Conservation (phyloP, 1,140 invertebrate species). For the Euura lappo region DNA sequence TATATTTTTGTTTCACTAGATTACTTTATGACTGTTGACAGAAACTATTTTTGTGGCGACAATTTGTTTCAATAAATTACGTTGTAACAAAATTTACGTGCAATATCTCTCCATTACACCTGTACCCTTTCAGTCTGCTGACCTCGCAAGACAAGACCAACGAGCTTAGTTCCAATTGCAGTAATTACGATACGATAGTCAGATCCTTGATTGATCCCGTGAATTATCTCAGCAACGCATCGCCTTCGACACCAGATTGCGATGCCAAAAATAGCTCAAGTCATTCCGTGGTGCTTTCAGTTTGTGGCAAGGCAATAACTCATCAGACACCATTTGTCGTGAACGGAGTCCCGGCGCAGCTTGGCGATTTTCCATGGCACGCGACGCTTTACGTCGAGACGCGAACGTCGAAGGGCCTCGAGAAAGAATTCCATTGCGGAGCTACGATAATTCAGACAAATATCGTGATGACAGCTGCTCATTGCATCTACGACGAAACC, state of each 20-base stretch:
- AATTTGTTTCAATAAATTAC: background rate
- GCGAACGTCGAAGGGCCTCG: background rate
- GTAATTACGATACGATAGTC: background rate
- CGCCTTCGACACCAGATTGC: background rate
- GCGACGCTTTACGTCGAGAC: constrained; percentile 45
- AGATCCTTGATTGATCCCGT: background rate
- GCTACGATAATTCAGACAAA: constrained; percentile 48
- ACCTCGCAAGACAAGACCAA: background rate
- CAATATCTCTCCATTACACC: background rate
- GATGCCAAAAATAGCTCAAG: too few relatives aligned
- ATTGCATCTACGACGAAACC: constrained; percentile 50
- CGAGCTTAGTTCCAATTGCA: background rate
- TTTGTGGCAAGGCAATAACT: constrained; percentile 39
- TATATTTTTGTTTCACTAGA: background rate
- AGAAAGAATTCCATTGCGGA: constrained; percentile 50
- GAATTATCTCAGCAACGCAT: constrained; percentile 1
- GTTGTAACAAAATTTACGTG: background rate
- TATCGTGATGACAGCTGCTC: constrained; percentile 53
- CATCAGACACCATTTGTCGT: constrained; percentile 38
- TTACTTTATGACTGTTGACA: background rate
- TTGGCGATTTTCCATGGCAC: constrained; percentile 56
- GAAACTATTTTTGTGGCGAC: background rate
- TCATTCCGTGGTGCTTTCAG: constrained; percentile 33
- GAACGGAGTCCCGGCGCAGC: constrained; percentile 35
- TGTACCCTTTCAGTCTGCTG: background rate